Conservation (phyloP, 2,888 invertebrate species). For the Drosophila peninsularis region DNA sequence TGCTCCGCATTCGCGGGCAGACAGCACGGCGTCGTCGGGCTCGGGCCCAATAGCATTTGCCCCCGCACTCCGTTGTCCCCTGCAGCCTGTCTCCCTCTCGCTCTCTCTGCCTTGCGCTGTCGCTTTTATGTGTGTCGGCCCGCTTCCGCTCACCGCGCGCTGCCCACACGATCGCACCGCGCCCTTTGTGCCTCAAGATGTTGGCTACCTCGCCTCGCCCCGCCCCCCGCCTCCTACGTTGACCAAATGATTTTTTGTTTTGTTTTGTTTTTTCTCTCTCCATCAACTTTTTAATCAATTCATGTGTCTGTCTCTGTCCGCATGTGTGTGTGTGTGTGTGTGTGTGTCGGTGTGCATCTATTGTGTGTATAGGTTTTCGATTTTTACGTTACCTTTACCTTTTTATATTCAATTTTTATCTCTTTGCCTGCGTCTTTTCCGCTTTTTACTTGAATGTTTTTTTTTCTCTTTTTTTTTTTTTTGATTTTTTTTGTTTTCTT, state of each 20-base stretch:
- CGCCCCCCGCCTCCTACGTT: constrained; percentile 6
- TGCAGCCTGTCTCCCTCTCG: background rate
- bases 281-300: constrained; percentile 78
- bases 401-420: constrained; percentile 79
- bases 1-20: constrained; percentile 74
- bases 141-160: constrained; percentile 16
- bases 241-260: constrained; percentile 48
- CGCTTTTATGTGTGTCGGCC: constrained; percentile 15
- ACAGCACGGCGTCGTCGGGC: constrained; percentile 74
- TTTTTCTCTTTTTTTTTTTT: constrained; percentile 15
- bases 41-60: constrained; percentile 25
- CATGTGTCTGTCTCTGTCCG: constrained; percentile 55
- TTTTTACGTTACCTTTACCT: constrained; percentile 76
- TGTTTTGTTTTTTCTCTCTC: constrained; percentile 34
- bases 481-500: constrained; percentile 62
- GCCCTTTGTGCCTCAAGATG: constrained; percentile 60
- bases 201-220: background rate
- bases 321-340: background rate
- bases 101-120: background rate
- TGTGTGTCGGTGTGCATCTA: constrained; percentile 67
- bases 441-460: constrained; percentile 56
- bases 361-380: constrained; percentile 76
- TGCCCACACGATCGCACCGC: constrained; percentile 47
- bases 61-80: constrained; percentile 8
- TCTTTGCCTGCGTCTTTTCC: constrained; percentile 79